A percentile compares a stretch with the other conserved stretches of the same genome.
Conservation (phyloP, 1,140 invertebrate species). For the Daktulosphaira vitifoliae region DNA sequence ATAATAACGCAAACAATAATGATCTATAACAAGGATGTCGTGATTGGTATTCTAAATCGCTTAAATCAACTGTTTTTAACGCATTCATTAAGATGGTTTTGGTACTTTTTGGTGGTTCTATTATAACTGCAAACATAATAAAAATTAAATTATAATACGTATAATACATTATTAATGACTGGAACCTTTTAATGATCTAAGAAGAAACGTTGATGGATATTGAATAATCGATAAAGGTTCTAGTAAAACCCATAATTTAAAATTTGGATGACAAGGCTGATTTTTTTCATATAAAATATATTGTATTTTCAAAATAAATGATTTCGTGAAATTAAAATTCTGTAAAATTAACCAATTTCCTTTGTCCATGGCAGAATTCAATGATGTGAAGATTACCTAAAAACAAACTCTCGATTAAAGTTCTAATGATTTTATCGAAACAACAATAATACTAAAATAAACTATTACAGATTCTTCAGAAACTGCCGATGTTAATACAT, state of each 20-base stretch:
- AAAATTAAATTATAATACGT: too few relatives aligned
- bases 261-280: constrained; percentile 2
- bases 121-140: constrained; percentile 56
- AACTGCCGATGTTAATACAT: constrained; percentile 1
- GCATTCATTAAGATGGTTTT: constrained; percentile 82
- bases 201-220: neutral
- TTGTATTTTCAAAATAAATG: neutral
- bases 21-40: constrained; percentile 64
- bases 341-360: constrained; percentile 22
- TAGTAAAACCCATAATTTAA: constrained; percentile 5
- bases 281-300: neutral
- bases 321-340: constrained; percentile 9
- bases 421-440: too few relatives aligned
- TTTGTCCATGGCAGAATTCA: constrained; percentile 1
- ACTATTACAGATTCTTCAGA: neutral
- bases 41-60: constrained; percentile 59
- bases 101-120: constrained; percentile 78
- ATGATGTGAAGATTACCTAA: constrained; percentile 1
- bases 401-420: neutral
- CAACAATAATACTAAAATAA: too few relatives aligned
- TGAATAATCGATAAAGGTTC: neutral
- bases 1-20: constrained; percentile 72
- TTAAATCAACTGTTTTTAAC: constrained; percentile 65
- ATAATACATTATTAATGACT: too few relatives aligned
- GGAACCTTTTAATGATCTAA: constrained; percentile 28